Percentiles rank a stretch among this genome's conserved stretches.
phyloP scores from a whole-genome alignment of 2,113 vertebrate species.

The Pipa parva region DNA sequence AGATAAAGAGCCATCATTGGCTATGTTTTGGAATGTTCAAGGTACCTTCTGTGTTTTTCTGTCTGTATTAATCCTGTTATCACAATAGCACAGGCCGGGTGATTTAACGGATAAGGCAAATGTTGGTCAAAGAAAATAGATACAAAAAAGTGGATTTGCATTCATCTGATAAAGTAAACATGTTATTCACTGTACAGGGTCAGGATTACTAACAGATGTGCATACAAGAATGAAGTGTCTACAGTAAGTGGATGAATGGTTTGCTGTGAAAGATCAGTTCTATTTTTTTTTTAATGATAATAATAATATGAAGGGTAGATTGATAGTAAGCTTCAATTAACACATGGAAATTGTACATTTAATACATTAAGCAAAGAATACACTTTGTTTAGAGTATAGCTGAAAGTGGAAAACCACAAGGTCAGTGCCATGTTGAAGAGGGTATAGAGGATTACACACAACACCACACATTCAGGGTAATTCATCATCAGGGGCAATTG shows the following conservation, averaged over 20 bases:
- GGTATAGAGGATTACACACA: too few relatives aligned
- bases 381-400: too few relatives aligned
- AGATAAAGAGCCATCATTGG: conserved; percentile 13
- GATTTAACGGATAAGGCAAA: conserved; percentile 23
- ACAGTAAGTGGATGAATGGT: conserved; percentile 11
- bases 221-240: conserved; percentile 30
- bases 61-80: conserved; percentile 20
- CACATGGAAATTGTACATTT: not conserved
- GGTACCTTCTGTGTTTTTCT: conserved; percentile 22
- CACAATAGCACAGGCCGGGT: conserved; percentile 23
- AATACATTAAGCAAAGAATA: too few relatives aligned
- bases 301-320: conserved; percentile 11
- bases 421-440: too few relatives aligned
- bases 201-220: conserved; percentile 31
- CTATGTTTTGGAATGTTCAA: conserved; percentile 8
- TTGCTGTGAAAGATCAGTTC: conserved; percentile 17
- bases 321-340: not conserved
- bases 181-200: conserved; percentile 31
- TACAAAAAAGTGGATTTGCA: conserved; percentile 4
- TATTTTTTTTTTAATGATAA: conserved; percentile 3
- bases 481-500: too few relatives aligned
- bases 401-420: too few relatives aligned
- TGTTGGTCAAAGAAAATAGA: conserved; percentile 17
- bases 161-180: conserved; percentile 15
- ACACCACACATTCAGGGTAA: too few relatives aligned